Base-by-base conservation (phyloP, 2,888 invertebrate species). In the Eristalis pertinax region DNA sequence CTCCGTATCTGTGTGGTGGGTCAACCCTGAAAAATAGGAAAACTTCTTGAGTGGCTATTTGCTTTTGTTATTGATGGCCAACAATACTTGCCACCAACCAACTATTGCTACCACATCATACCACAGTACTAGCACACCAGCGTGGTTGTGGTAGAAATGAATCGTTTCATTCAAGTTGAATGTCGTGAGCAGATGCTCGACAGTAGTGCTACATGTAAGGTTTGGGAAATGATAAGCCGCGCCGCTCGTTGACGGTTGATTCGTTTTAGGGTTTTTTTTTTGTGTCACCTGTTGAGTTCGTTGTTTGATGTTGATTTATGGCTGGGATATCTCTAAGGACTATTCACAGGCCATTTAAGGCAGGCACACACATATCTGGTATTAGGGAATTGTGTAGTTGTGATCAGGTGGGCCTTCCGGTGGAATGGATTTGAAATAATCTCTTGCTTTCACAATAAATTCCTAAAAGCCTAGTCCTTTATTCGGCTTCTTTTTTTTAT, bases 31-130 rank as follows among this genome's bases (percentile, higher is more conserved):
- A 78, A 74, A 64, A 79, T n/a, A 62, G 19, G 58, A 68, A 68
- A 83, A 79, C 70, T 86, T 79, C 75, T 65, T 75, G 79, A 87
- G 83, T 87, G 83, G 83, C 58, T 64, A 79, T 87, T 87, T 87
- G 83, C 79, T 79, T 84, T 84, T 76, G 78, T 73, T 87, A 80
- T 84, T 80, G 87, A 87, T 84, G 73, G 68, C 75, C 79, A 68
- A 79, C 74, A 72, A 82, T 83, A 69, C 65, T 67, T 29, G 56
- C 60, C 75, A 76, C 32, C 74, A 78, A 73, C 32, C 78, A 78
- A 67, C 78, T 64, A 64, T 69, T 38, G 43, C 80, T 72, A 64
- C 64, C 62, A 38, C 58, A 65, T 2, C 41, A 13, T 1, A 41
- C 41, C 41, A 58, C 15, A 70, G 32, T 72, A 41, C 43, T n/a